Conservation (phyloP, 2,797 vertebrate genomes). For the Spheniscus humboldti region DNA sequence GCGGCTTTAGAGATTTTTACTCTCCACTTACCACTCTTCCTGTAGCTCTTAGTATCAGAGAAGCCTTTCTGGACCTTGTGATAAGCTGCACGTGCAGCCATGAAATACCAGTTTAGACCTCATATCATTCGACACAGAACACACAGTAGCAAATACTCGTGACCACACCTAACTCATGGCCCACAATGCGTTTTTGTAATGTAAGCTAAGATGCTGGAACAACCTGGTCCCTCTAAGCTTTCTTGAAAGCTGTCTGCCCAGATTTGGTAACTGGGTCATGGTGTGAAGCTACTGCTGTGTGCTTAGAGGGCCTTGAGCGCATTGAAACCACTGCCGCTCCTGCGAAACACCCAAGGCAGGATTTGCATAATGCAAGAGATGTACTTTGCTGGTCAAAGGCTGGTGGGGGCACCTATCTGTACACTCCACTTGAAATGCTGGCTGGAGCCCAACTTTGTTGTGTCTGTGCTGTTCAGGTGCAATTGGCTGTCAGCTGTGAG, state of each 20-base stretch:
- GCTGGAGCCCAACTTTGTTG: constrained; percentile 8
- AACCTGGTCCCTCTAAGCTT: constrained; percentile 30
- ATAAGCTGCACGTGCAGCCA: background rate
- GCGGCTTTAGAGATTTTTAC: background rate
- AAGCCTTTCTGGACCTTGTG: background rate
- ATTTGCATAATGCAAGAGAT: constrained; percentile 32
- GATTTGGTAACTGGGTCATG: constrained; percentile 39
- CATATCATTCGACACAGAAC: background rate
- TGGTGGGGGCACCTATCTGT: constrained; percentile 14
- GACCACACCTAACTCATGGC: background rate
- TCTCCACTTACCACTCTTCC: background rate
- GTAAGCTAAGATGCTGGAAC: constrained; percentile 18
- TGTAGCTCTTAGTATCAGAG: background rate
- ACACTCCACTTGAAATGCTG: background rate
- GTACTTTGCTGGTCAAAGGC: constrained; percentile 28
- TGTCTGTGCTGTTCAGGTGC: background rate
- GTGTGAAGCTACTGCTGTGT: background rate
- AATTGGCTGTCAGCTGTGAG: background rate
- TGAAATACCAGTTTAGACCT: background rate
- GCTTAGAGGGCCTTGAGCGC: background rate
- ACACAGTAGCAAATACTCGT: background rate
- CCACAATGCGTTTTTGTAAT: background rate
- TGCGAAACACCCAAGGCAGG: background rate
- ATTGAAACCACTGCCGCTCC: background rate
- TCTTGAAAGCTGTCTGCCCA: constrained; percentile 25